A percentile compares a stretch with the other conserved stretches of the same genome.
These are phyloP conservation scores for Metalampra italica DNA, from an alignment of 2,888 invertebrate genomes.

Conservation along the genomic window DNA sequence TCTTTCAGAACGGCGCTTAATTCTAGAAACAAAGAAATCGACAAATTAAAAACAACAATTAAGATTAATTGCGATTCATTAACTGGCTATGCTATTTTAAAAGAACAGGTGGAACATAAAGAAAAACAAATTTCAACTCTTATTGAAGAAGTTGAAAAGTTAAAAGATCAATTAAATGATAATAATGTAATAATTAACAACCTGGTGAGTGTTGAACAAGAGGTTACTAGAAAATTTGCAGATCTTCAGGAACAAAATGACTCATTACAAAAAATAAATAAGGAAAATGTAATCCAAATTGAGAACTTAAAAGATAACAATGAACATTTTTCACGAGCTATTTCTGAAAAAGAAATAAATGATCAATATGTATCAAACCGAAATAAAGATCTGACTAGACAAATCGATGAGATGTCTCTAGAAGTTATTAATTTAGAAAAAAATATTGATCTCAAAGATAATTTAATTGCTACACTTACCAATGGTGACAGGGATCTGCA, in stretches of 20 bases:
- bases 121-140: slow-evolving; percentile 31
- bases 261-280: slow-evolving; percentile 25
- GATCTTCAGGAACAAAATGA: slow-evolving; percentile 23
- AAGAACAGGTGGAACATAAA: slow-evolving; percentile 30
- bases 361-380: slow-evolving; percentile 22
- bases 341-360: slow-evolving; percentile 20
- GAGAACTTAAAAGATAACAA: slow-evolving; percentile 31
- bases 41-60: slow-evolving; percentile 32
- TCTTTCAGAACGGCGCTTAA: slow-evolving; percentile 46
- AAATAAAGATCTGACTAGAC: slow-evolving; percentile 24
- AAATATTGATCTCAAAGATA: slow-evolving; percentile 31
- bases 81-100: slow-evolving; percentile 16
- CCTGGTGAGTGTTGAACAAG: slow-evolving; percentile 31
- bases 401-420: slow-evolving; percentile 25
- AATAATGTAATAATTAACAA: slow-evolving; percentile 34
- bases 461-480: slow-evolving; percentile 29
- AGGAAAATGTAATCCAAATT: slow-evolving; percentile 21
- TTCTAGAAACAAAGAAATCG: slow-evolving; percentile 46
- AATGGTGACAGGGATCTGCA: slow-evolving; percentile 26
- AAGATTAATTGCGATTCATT: slow-evolving; percentile 15
- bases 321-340: slow-evolving; percentile 19
- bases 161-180: slow-evolving; percentile 30
- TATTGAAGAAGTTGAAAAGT: slow-evolving; percentile 26
- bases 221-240: slow-evolving; percentile 30
- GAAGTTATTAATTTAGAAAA: slow-evolving; percentile 30